These are phyloP conservation scores for Junco hyemalis DNA, from an alignment of 2,113 vertebrate genomes.

Conservation along the genomic window DNA sequence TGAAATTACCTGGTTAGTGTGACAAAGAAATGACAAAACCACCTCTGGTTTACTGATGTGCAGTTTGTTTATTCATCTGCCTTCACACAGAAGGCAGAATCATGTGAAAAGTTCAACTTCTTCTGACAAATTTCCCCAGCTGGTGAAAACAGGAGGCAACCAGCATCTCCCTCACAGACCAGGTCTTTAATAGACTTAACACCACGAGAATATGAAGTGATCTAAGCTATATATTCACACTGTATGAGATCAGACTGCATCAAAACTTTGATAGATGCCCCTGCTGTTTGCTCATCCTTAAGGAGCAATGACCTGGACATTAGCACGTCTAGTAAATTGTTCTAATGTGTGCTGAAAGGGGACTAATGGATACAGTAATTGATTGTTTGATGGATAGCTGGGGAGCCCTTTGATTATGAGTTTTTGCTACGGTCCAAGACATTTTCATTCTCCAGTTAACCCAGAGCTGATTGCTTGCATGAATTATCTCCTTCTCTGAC, in stretches of 20 bases:
- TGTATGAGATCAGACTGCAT: conserved; percentile 16
- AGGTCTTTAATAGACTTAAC: neutral
- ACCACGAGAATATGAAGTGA: neutral
- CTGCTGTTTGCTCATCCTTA: conserved; percentile 47
- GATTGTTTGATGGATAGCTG: conserved; percentile 29
- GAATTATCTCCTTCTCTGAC: conserved; percentile 52
- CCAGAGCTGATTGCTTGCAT: conserved; percentile 28
- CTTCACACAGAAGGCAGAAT: neutral
- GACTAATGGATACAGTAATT: conserved; percentile 65
- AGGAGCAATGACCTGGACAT: conserved; percentile 51
- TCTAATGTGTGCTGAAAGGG: conserved; percentile 64
- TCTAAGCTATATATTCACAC: neutral
- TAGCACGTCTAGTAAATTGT: conserved; percentile 62
- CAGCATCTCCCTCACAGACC: neutral
- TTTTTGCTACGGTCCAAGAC: conserved; percentile 44
- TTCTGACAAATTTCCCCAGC: neutral
- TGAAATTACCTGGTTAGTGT: neutral
- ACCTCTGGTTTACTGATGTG: neutral
- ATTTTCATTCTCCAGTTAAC: conserved; percentile 30
- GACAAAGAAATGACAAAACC: neutral
- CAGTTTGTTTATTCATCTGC: neutral
- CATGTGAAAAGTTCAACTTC: neutral
- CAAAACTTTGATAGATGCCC: conserved; percentile 57
- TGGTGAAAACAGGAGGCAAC: neutral
- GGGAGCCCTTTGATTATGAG: conserved; percentile 49